Conservation (phyloP, 2,113 vertebrate species). For the Bettongia penicillata region DNA sequence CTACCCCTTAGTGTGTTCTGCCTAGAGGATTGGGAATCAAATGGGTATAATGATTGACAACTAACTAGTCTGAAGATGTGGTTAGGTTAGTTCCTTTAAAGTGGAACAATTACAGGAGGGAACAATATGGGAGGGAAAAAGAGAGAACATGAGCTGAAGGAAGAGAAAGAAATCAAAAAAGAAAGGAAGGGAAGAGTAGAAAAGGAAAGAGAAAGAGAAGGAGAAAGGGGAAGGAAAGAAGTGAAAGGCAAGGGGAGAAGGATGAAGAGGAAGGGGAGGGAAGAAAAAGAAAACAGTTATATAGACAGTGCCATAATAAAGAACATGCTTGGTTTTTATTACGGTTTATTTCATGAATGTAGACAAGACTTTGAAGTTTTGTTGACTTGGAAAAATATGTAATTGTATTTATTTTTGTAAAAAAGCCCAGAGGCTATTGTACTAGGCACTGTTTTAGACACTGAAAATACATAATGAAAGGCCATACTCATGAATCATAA, state of each 20-base stretch:
- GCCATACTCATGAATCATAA: neutral
- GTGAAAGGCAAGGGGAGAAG: too few species aligned
- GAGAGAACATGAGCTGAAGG: neutral
- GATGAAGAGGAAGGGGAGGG: neutral
- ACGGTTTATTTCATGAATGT: neutral
- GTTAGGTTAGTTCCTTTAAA: neutral
- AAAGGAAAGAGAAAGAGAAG: neutral
- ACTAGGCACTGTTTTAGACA: slow-evolving; percentile 16
- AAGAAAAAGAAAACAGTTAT: neutral
- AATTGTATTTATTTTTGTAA: slow-evolving; percentile 12
- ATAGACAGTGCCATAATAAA: neutral
- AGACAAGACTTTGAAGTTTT: slow-evolving; percentile 11
- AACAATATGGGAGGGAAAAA: neutral
- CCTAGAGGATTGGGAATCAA: neutral
- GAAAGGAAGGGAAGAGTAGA: neutral
- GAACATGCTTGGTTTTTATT: neutral
- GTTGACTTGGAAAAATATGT: slow-evolving; percentile 33
- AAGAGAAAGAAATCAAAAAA: neutral
- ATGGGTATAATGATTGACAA: neutral
- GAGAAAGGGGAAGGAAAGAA: neutral
- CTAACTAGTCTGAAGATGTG: neutral
- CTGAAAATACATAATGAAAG: neutral
- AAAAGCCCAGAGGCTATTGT: neutral
- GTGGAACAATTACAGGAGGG: neutral
- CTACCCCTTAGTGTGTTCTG: neutral